Evolutionary conservation across 1,140 invertebrate genomes (phyloP).

Genomic region (Dinothrombium tinctorium): DNA sequence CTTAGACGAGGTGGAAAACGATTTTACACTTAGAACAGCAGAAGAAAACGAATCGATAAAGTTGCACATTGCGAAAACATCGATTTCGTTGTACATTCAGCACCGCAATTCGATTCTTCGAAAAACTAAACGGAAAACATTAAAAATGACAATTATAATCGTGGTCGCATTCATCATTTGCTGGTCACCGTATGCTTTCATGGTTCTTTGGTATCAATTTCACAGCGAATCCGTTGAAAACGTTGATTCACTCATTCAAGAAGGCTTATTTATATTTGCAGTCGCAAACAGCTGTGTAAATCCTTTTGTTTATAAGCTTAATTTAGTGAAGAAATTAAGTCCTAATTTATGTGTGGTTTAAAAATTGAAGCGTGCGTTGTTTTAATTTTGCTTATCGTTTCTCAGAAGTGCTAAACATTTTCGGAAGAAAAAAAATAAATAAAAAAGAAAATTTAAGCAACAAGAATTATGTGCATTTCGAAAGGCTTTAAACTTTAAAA

Average conservation of each 20-base stretch:
- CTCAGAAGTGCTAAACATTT: no score
- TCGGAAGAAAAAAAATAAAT: no score
- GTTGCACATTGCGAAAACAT: neutral
- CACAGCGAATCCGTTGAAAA: conserved; percentile 12
- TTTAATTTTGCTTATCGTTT: no score
- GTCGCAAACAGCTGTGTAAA: conserved; percentile 47
- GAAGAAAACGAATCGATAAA: no score
- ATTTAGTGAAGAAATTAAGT: no score
- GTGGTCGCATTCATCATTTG: conserved; percentile 31
- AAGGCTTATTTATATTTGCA: conserved; percentile 36
- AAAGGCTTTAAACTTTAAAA: no score
- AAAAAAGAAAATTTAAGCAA: no score
- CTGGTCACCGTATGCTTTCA: conserved; percentile 52
- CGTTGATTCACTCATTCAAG: conserved; percentile 34
- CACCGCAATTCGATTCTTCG: neutral
- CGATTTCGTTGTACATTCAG: neutral
- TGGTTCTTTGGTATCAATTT: conserved; percentile 36
- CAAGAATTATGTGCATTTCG: no score
- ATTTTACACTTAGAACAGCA: no score
- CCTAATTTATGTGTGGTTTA: no score
- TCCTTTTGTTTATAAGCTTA: conserved; percentile 32
- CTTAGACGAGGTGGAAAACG: no score
- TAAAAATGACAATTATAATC: conserved; percentile 61
- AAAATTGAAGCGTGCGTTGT: no score
- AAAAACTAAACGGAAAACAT: conserved; percentile 26